phyloP scores from a whole-genome alignment of 1,140 invertebrate genomes.

The Zophobas atratus region DNA sequence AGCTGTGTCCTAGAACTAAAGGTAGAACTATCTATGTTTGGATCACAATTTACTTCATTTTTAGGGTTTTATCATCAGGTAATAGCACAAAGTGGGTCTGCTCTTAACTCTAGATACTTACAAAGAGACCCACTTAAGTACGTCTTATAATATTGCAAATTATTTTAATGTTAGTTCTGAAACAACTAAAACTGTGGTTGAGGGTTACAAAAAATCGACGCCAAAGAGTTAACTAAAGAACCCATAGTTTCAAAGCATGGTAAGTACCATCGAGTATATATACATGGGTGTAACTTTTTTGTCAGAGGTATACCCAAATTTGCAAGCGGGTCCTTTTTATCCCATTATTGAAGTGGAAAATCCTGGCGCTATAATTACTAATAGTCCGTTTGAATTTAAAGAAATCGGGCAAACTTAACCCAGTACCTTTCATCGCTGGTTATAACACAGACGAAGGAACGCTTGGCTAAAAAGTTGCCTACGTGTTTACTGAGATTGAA shows the following conservation, averaged over 20 bases:
- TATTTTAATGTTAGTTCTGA: not conserved
- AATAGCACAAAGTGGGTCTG: constrained; percentile 74
- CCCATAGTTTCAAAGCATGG: not conserved
- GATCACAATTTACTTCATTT: not conserved
- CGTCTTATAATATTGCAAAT: not conserved
- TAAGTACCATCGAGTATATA: not conserved
- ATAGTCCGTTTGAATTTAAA: constrained; percentile 44
- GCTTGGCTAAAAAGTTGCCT: not conserved
- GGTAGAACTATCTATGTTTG: constrained; percentile 9
- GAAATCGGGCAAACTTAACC: constrained; percentile 3
- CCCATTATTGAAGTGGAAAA: constrained; percentile 48
- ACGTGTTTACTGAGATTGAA: not conserved
- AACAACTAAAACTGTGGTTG: not conserved
- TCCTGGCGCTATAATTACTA: constrained; percentile 41
- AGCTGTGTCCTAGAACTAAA: constrained; percentile 45
- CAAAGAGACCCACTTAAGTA: not conserved
- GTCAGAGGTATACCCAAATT: not conserved
- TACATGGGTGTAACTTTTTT: not conserved
- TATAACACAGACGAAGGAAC: constrained; percentile 51
- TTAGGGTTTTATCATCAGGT: constrained; percentile 71
- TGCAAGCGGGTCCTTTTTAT: not conserved
- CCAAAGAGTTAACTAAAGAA: not conserved
- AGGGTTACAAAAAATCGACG: not conserved
- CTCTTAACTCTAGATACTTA: constrained; percentile 48
- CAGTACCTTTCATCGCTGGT: constrained; percentile 50